Percentiles rank a stretch among this genome's conserved stretches.
Evolutionary conservation across 2,888 invertebrate genomes (phyloP).

Genomic region (Hyalella azteca): DNA sequence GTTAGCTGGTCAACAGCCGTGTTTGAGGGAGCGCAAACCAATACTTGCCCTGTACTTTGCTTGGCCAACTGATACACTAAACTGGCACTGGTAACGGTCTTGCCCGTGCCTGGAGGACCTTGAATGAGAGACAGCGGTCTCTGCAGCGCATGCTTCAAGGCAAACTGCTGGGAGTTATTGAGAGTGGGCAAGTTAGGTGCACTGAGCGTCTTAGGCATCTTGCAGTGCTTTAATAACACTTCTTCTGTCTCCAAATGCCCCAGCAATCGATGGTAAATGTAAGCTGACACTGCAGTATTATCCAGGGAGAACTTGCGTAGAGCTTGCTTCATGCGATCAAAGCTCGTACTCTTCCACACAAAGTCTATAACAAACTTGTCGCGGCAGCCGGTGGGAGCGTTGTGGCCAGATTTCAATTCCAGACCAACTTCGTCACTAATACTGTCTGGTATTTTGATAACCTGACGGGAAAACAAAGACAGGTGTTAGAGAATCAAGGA

Average conservation of each 20-base stretch:
- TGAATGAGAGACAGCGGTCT: constrained; percentile 95
- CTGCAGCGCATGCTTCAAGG: constrained; percentile 96
- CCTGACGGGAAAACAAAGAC: constrained; percentile 59
- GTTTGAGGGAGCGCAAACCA: constrained; percentile 98
- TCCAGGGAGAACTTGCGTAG: constrained; percentile 94
- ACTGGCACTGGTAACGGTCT: constrained; percentile 98
- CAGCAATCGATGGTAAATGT: constrained; percentile 94
- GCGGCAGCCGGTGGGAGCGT: constrained; percentile 91
- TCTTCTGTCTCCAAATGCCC: constrained; percentile 91
- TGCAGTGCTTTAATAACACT: constrained; percentile 77
- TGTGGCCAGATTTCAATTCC: constrained; percentile 89
- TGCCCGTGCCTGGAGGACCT: constrained; percentile 94
- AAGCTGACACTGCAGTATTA: constrained; percentile 94
- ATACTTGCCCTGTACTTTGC: constrained; percentile 78
- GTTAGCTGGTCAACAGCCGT: constrained; percentile 99
- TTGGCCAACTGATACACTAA: constrained; percentile 97
- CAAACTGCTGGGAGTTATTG: constrained; percentile 96
- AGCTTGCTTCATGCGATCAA: constrained; percentile 96
- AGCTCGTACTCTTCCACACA: constrained; percentile 98
- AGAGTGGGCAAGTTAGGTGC: constrained; percentile 97
- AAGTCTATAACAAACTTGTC: constrained; percentile 98
- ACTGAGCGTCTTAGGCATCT: constrained; percentile 93
- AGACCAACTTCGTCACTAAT: constrained; percentile 98
- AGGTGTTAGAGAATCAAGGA: too few relatives aligned
- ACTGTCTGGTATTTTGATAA: constrained; percentile 91